Evolutionary conservation across 2,797 vertebrate species (phyloP).

Genomic region (Orestias chungarensis): DNA sequence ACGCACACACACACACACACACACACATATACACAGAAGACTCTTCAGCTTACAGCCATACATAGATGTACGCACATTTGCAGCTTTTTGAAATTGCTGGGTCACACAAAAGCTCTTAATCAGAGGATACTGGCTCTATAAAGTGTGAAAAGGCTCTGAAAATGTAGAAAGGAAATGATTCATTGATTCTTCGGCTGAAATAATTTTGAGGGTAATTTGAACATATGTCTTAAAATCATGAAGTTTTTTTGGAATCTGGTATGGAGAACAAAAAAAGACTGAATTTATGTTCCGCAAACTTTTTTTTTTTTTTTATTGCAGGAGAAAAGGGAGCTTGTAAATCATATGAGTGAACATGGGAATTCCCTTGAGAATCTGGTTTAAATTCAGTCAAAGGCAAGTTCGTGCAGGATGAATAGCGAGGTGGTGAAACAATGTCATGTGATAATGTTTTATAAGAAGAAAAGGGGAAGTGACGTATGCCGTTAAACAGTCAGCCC

Average conservation of each 20-base stretch:
- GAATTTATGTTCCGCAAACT: not conserved
- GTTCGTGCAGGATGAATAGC: no score
- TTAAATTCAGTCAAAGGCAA: not conserved
- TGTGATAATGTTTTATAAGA: no score
- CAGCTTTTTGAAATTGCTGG: constrained; percentile 23
- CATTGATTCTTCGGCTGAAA: constrained; percentile 14
- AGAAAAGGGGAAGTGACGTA: no score
- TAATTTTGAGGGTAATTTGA: not conserved
- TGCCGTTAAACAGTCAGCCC: no score
- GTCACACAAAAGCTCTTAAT: constrained; percentile 34
- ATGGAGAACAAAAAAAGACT: no score
- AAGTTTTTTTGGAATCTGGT: constrained; percentile 9
- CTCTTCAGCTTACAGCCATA: constrained; percentile 2
- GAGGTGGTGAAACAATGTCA: no score
- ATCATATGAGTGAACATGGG: not conserved
- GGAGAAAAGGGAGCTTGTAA: not conserved
- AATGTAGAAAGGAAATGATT: not conserved
- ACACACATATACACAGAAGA: constrained; percentile 19
- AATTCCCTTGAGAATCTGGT: not conserved
- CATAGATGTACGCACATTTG: constrained; percentile 4
- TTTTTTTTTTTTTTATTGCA: not conserved
- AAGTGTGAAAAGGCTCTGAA: constrained; percentile 17
- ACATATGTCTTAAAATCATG: constrained; percentile 3
- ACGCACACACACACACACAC: not conserved
- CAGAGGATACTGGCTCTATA: constrained; percentile 41